phyloP scores from a whole-genome alignment of 2,888 invertebrate genomes.

The Sphinx pinastri region DNA sequence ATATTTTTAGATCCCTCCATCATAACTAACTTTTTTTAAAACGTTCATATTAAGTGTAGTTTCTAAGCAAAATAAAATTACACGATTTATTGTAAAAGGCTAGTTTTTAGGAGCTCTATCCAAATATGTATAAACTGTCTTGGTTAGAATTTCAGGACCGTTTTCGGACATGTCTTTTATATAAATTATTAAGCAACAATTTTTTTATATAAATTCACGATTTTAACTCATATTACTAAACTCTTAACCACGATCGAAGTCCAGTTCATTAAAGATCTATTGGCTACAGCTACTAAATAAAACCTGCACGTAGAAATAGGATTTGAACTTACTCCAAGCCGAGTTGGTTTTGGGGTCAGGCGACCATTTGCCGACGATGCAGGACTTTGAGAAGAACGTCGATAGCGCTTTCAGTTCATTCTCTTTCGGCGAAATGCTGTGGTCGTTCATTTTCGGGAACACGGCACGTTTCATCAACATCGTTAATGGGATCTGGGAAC shows the following conservation, averaged over 20 bases:
- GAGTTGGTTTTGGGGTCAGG: constrained; percentile 88
- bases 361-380: constrained; percentile 94
- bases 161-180: no score
- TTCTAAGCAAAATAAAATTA: no score
- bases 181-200: no score
- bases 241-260: no score
- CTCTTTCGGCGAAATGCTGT: constrained; percentile 88
- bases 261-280: background rate
- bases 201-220: background rate
- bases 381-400: constrained; percentile 91
- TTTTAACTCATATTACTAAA: background rate
- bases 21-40: no score
- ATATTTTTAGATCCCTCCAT: no score
- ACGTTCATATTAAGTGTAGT: no score
- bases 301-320: background rate
- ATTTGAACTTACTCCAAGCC: constrained; percentile 86
- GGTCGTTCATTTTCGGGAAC: constrained; percentile 87
- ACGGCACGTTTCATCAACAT: constrained; percentile 89
- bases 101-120: no score
- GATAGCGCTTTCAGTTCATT: constrained; percentile 93
- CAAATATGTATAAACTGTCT: no score
- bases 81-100: no score
- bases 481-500: constrained; percentile 86
- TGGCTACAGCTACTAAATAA: background rate
- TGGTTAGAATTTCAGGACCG: no score